Percentiles rank a stretch among this genome's conserved stretches.
Evolutionary conservation across 1,140 invertebrate species (phyloP).

Genomic region (Sarcophaga peregrina): DNA sequence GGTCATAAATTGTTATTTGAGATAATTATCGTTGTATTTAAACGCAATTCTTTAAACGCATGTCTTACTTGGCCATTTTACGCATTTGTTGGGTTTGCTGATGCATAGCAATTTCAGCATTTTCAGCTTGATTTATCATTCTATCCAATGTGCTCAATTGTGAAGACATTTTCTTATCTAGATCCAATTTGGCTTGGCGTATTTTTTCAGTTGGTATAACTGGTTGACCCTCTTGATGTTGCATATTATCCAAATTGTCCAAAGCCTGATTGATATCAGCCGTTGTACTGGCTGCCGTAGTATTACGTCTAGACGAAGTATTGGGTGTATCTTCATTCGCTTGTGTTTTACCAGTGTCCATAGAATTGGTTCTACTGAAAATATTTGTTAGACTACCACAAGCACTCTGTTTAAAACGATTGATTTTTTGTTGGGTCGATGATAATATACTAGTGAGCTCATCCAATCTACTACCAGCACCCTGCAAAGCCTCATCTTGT

Average conservation of each 20-base stretch:
- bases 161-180: constrained; percentile 71
- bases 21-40: too few relatives aligned
- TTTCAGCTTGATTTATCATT: constrained; percentile 75
- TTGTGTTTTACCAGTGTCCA: constrained; percentile 30
- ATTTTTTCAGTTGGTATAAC: constrained; percentile 56
- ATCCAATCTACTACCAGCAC: constrained; percentile 80
- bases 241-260: constrained; percentile 67
- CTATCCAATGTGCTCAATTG: constrained; percentile 75
- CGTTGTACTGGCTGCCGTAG: constrained; percentile 52
- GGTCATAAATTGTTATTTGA: too few relatives aligned
- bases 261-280: constrained; percentile 67
- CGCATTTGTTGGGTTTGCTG: constrained; percentile 81
- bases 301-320: constrained; percentile 58
- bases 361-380: constrained; percentile 49
- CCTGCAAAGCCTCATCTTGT: constrained; percentile 78
- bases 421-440: constrained; percentile 87
- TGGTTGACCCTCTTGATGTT: constrained; percentile 52
- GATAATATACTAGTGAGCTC: constrained; percentile 84
- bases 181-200: constrained; percentile 66
- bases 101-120: constrained; percentile 74
- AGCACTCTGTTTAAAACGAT: constrained; percentile 79
- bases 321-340: constrained; percentile 63
- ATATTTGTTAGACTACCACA: constrained; percentile 60
- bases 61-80: constrained; percentile 72
- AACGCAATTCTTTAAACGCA: too few relatives aligned